Evolutionary conservation across 2,797 vertebrate species (phyloP), one percentile per base, ranked within the genome.

Genomic region (Podarcis siculus): DNA sequence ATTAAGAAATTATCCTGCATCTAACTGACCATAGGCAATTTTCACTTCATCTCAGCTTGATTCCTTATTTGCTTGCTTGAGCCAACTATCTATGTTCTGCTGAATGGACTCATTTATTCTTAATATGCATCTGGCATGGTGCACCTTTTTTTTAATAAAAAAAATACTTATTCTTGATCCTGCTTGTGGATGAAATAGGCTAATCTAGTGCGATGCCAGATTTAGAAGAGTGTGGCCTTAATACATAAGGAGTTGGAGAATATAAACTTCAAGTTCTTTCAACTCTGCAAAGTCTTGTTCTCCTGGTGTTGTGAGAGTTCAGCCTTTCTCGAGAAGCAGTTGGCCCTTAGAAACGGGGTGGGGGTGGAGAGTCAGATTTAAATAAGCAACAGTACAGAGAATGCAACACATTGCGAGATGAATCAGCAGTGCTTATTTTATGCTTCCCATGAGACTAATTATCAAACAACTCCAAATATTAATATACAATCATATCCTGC

Each of bases 381-480:
- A 25, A 4, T 32, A 75, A 3, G 2, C 0, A 0, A 0, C 72
- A 8, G 4, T n/a, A 8, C 4, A 0, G 0, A 0, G 9, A 49
- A 7, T 49, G 71, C 27, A 58, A 79, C 49, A 85, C 30, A 25
- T 79, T 1, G 4, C 8, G 55, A 45, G 1, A 1, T 1, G 0
- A 84, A 82, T 82, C 61, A 39, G 27, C 64, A 35, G 42, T 0
- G 25, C 35, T 9, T 7, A 37, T 37, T 37, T 10, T 35, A 32
- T 1, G 0, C 80, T 82, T 66, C 64, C 25, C 58, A 30, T 13
- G 61, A 82, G 21, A 7, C 35, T 15, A 49, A 79, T 55, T 27
- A 32, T 49, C 42, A 78, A 45, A 15, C 76, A 49, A 27, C 4
- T 30, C 42, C 39, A 30, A 55, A 55, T 55, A 55, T 55, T 37